Conservation (phyloP, 2,113 vertebrate genomes). For the Pterocles gutturalis region DNA sequence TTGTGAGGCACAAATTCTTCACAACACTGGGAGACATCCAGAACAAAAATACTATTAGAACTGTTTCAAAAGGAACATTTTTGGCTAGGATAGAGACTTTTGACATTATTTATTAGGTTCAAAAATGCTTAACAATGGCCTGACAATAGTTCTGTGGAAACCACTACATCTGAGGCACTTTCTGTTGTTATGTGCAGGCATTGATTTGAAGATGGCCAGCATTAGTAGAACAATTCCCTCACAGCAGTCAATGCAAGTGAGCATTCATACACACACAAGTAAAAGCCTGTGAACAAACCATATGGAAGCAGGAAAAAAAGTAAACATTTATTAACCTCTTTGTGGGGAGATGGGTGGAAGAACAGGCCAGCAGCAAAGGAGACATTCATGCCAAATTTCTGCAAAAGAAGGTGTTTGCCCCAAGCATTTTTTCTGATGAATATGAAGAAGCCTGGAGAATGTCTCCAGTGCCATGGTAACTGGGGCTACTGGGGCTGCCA, state of each 20-base stretch:
- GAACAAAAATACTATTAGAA: slow-evolving; percentile 92
- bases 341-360: slow-evolving; percentile 81
- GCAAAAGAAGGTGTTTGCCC: slow-evolving; percentile 49
- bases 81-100: slow-evolving; percentile 87
- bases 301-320: slow-evolving; percentile 75
- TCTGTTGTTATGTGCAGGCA: slow-evolving; percentile 80
- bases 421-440: neutral
- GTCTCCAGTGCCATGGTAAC: slow-evolving; percentile 69
- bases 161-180: slow-evolving; percentile 84
- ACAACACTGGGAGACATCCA: slow-evolving; percentile 82
- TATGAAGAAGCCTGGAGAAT: slow-evolving; percentile 52
- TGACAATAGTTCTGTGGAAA: slow-evolving; percentile 84
- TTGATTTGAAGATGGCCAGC: slow-evolving; percentile 80
- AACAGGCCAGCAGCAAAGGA: slow-evolving; percentile 69
- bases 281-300: slow-evolving; percentile 84
- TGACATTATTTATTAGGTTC: slow-evolving; percentile 91
- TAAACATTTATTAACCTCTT: slow-evolving; percentile 85
- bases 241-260: slow-evolving; percentile 81
- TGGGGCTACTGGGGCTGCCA: neutral
- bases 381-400: slow-evolving; percentile 69
- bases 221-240: slow-evolving; percentile 81
- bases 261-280: slow-evolving; percentile 77
- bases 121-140: slow-evolving; percentile 84
- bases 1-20: slow-evolving; percentile 85
- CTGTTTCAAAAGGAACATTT: slow-evolving; percentile 89